phyloP scores from a whole-genome alignment of 1,140 invertebrate genomes.

The Leptinotarsa texana region DNA sequence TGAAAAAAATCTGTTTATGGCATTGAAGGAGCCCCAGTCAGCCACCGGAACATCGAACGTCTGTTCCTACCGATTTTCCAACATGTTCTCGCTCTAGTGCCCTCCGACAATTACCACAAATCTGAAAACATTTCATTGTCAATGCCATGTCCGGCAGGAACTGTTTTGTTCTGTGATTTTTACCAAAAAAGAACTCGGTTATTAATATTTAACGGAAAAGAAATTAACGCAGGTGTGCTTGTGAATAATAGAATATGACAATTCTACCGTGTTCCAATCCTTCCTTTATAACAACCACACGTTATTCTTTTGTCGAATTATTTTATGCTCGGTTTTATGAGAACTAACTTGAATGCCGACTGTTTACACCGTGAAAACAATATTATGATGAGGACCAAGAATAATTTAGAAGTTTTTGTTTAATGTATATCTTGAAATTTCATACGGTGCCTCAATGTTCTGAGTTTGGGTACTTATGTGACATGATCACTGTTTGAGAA shows the following conservation, averaged over 20 bases:
- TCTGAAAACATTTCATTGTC: conserved; percentile 22
- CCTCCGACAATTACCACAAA: conserved; percentile 12
- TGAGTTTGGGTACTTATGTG: too few relatives aligned
- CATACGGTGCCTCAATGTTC: too few relatives aligned
- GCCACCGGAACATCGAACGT: conserved; percentile 14
- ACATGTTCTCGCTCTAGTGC: conserved; percentile 15
- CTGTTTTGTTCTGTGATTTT: conserved; percentile 23
- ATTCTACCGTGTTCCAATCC: conserved; percentile 15
- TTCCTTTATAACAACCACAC: conserved; percentile 14
- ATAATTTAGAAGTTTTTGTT: too few relatives aligned
- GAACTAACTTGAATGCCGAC: not conserved
- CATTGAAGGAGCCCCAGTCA: conserved; percentile 6
- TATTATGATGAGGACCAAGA: too few relatives aligned
- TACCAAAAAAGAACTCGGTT: conserved; percentile 1
- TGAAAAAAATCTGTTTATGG: not conserved
- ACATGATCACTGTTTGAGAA: too few relatives aligned
- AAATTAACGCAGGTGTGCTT: conserved; percentile 21
- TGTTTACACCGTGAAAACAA: too few relatives aligned
- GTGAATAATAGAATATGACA: conserved; percentile 19
- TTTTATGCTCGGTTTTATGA: not conserved
- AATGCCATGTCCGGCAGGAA: conserved; percentile 17
- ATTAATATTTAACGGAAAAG: conserved; percentile 26
- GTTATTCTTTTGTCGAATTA: conserved; percentile 7
- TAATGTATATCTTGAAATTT: too few relatives aligned
- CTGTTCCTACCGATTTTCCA: conserved; percentile 18